Conservation (phyloP, 2,888 invertebrate genomes). For the Agrochola macilenta region DNA sequence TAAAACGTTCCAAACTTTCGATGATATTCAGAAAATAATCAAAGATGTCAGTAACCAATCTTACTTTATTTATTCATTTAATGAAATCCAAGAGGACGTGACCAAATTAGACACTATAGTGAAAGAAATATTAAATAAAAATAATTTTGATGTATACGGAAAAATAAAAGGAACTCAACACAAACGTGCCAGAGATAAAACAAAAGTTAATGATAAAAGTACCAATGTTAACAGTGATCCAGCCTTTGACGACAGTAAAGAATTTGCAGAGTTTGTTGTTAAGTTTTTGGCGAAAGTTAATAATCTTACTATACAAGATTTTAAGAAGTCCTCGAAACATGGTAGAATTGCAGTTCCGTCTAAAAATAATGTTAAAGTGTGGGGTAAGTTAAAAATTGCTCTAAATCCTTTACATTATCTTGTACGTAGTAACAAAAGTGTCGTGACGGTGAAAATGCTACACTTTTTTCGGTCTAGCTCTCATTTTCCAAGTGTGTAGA, state of each 20-base stretch:
- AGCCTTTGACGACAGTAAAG: slow-evolving; percentile 28
- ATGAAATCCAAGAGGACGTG: slow-evolving; percentile 12
- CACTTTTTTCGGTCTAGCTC: neutral
- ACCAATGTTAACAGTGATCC: neutral
- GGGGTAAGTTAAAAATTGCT: slow-evolving; percentile 59
- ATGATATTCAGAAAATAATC: slow-evolving; percentile 56
- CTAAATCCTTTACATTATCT: neutral
- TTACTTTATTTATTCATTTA: neutral
- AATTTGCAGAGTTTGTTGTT: slow-evolving; percentile 39
- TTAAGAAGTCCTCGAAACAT: slow-evolving; percentile 6
- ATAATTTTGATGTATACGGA: slow-evolving; percentile 10
- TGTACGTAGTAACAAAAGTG: neutral
- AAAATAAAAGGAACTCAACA: slow-evolving; percentile 21
- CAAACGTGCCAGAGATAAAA: neutral
- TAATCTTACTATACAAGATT: slow-evolving; percentile 38
- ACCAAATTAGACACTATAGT: slow-evolving; percentile 48
- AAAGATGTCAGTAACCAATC: slow-evolving; percentile 8
- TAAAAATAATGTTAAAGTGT: slow-evolving; percentile 52
- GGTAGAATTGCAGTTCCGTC: slow-evolving; percentile 6
- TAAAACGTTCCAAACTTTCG: slow-evolving; percentile 58
- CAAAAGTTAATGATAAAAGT: neutral
- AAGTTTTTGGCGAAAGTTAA: slow-evolving; percentile 47
- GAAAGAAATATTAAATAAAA: slow-evolving; percentile 54
- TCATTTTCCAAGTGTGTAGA: neutral
- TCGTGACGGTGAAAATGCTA: neutral